These are phyloP conservation scores for Epiblema foenella DNA, from an alignment of 2,888 invertebrate species.

Conservation along the genomic window DNA sequence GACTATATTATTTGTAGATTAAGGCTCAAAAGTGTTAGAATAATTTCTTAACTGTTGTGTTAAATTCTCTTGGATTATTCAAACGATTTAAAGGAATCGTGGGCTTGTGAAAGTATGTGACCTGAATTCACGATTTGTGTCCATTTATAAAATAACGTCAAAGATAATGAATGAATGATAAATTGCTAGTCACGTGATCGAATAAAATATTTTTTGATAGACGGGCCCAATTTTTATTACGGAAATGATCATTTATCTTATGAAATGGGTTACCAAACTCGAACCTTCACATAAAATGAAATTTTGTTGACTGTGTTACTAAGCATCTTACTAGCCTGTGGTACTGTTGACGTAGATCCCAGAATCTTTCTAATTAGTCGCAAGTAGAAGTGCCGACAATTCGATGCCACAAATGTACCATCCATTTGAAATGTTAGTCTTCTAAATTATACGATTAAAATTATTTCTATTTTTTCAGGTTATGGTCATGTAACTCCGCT, in stretches of 20 bases:
- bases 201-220: constrained; percentile 30
- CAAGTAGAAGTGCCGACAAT: too few species aligned
- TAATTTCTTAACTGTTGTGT: too few species aligned
- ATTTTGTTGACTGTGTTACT: not conserved
- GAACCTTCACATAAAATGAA: not conserved
- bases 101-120: not conserved
- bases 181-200: constrained; percentile 16
- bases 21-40: too few species aligned
- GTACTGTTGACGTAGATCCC: not conserved
- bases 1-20: too few species aligned
- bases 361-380: too few species aligned
- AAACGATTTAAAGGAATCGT: not conserved
- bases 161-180: constrained; percentile 12
- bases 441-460: too few species aligned
- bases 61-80: not conserved
- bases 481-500: constrained; percentile 96
- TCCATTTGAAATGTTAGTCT: not conserved
- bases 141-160: constrained; percentile 7
- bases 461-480: constrained; percentile 80
- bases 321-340: not conserved
- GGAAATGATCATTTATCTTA: constrained; percentile 32
- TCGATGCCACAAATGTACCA: not conserved
- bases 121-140: constrained; percentile 5
- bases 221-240: constrained; percentile 25
- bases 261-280: constrained; percentile 18